These are phyloP conservation scores for Rhizomys pruinosus DNA, from an alignment of 2,113 vertebrate species.

Conservation along the genomic window DNA sequence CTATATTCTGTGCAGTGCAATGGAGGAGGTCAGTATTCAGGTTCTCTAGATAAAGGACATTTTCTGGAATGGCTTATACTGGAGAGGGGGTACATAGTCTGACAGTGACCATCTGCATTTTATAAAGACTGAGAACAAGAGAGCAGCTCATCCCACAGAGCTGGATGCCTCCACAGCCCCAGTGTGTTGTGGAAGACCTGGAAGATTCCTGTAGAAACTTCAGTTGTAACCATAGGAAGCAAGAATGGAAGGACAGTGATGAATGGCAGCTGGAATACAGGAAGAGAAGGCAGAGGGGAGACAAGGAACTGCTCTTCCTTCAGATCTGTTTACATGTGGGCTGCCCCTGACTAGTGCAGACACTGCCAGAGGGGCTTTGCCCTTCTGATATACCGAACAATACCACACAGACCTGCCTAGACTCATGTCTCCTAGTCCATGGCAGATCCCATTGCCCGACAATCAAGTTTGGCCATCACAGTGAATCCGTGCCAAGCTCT, in stretches of 20 bases:
- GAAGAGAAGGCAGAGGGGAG: neutral
- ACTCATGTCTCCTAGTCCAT: too few relatives aligned
- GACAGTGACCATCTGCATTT: neutral
- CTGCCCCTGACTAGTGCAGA: neutral
- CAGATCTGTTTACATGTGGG: neutral
- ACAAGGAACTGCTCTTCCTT: neutral
- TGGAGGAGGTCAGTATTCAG: neutral
- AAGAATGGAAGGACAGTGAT: neutral
- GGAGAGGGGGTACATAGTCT: neutral
- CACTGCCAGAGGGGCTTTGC: neutral
- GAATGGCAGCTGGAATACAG: neutral
- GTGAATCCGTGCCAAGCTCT: neutral
- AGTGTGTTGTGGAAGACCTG: neutral
- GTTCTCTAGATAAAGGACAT: neutral
- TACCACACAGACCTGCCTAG: neutral
- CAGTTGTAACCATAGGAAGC: neutral
- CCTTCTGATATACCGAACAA: neutral
- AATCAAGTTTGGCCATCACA: neutral
- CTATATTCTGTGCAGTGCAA: neutral
- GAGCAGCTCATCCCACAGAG: neutral
- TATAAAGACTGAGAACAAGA: neutral
- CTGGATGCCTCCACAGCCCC: neutral
- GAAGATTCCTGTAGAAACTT: neutral
- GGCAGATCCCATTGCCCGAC: neutral
- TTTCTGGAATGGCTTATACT: neutral